Evolutionary conservation across 2,888 invertebrate species (phyloP).

Genomic region (Odontocolon sp.): DNA sequence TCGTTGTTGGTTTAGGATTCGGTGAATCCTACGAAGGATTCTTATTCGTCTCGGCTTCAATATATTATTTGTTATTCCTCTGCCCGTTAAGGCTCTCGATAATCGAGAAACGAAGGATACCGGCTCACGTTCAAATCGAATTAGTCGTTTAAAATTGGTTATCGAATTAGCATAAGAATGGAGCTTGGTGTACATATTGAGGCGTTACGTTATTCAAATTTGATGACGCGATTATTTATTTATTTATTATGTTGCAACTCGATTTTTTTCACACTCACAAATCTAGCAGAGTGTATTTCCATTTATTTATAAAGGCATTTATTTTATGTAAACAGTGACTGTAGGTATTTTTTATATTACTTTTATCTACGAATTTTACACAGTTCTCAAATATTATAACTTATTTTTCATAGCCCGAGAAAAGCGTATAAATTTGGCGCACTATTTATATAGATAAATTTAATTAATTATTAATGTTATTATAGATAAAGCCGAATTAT

Average conservation of each 20-base stretch:
- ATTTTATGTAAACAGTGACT: too few species aligned
- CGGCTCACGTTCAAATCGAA: background rate
- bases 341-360: background rate
- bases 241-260: background rate
- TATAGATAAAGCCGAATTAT: slow-evolving; percentile 53
- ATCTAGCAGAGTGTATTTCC: too few species aligned
- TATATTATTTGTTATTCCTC: slow-evolving; percentile 12
- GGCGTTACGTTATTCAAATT: background rate
- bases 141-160: slow-evolving; percentile 3
- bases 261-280: too few species aligned
- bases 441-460: too few species aligned
- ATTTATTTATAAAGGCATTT: too few species aligned
- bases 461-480: background rate
- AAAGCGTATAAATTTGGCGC: too few species aligned
- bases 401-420: too few species aligned
- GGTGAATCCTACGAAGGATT: background rate
- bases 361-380: too few species aligned
- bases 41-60: background rate
- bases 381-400: too few species aligned
- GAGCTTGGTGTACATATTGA: background rate
- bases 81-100: slow-evolving; percentile 4
- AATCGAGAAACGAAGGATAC: background rate
- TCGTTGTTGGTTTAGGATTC: slow-evolving; percentile 47
- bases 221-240: background rate
- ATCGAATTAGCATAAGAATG: slow-evolving; percentile 1